Evolutionary conservation across 2,113 vertebrate species (phyloP), one percentile per base, ranked within the genome.

Genomic region (Corydoras maculifer): DNA sequence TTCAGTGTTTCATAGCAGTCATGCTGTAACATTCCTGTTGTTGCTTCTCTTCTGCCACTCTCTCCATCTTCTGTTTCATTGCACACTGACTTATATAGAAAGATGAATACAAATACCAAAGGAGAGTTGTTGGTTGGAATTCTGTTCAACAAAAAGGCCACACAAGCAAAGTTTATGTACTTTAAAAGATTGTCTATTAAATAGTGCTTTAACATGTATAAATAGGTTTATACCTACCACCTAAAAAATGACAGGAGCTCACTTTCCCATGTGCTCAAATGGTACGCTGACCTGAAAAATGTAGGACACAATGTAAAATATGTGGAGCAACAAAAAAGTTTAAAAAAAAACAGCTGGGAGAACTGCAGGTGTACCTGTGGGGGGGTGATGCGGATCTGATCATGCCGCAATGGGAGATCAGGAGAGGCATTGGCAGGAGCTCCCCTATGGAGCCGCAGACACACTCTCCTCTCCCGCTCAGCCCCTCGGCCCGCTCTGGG

Each of bases 221-320:
- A 43, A 43, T 43, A 43, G 35, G 4, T 43, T 43, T 8, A 43
- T 2, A 62, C 66, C 1, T 53, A 79, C 77, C 74, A 73, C 77
- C 73, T 73, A 71, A 70, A 71, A 70, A 76, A 72, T 69, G 72
- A 76, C 57, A 75, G 81, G 13, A 57, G 70, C 85, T 98, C 94
- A 98, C 87, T 98, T 97, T 84, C 94, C 95, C 84, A 98, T 91
- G 82, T 98, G 96, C 88, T 98, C 96, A 92, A 98, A 98, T 76
- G 96, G 94, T 91, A 98, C 93, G 81, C 94, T 98, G 88, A 96
- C 95, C 96, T 98, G 73, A 50, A 69, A 2, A 82, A 58, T 67
- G 6, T 43, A 43, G 35, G 7, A 43, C 35, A 43, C 35, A 43
- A 8, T 43, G 7, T 43, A 43, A 43, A 43, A 43, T 43, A 43